phyloP scores from a whole-genome alignment of 2,888 invertebrate species.

The Hartigia nigra region DNA sequence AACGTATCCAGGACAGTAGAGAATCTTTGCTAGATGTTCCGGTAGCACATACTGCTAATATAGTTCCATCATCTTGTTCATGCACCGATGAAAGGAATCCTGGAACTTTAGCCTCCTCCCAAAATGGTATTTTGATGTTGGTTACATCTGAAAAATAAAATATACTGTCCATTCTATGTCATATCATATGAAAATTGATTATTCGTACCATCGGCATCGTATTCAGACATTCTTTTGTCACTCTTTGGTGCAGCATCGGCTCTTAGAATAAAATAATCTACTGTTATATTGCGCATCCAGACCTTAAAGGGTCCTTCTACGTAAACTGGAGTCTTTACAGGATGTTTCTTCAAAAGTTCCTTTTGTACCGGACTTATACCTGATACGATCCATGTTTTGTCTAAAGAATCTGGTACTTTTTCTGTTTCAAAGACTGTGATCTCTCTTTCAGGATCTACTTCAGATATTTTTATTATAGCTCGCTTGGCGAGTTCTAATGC shows the following conservation, averaged over 20 bases:
- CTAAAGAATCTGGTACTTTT: constrained; percentile 79
- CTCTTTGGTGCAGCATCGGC: constrained; percentile 72
- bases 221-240: constrained; percentile 34
- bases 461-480: constrained; percentile 85
- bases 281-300: constrained; percentile 79
- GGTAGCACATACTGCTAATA: constrained; percentile 89
- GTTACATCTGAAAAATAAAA: constrained; percentile 75
- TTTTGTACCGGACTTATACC: constrained; percentile 84
- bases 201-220: constrained; percentile 75
- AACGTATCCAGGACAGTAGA: constrained; percentile 89
- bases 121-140: constrained; percentile 71
- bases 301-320: constrained; percentile 88
- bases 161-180: not conserved
- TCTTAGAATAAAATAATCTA: constrained; percentile 86
- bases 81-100: constrained; percentile 76
- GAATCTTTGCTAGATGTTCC: constrained; percentile 93
- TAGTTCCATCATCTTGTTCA: constrained; percentile 92
- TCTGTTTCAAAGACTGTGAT: constrained; percentile 76
- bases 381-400: constrained; percentile 93
- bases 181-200: constrained; percentile 9
- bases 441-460: constrained; percentile 80
- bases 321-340: constrained; percentile 74
- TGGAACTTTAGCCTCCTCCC: constrained; percentile 67
- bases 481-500: constrained; percentile 81
- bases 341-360: constrained; percentile 75